These are phyloP conservation scores for Trissolcus brochymenae DNA, from an alignment of 2,888 invertebrate species.

Conservation along the genomic window DNA sequence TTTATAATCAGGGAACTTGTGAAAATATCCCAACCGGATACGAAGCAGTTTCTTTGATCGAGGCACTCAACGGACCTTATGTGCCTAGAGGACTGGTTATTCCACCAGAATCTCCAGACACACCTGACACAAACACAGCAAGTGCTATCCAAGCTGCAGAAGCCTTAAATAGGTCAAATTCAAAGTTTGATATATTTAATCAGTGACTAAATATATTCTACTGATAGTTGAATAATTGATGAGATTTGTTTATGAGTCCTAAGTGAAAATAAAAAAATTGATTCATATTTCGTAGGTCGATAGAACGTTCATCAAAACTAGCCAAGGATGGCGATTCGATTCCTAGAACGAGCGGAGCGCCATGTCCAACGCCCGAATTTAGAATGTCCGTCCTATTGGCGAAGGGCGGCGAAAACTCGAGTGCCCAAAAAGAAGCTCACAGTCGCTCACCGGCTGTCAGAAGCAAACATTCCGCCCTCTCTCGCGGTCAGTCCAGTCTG, in stretches of 20 bases:
- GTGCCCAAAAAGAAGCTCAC: slow-evolving; percentile 71
- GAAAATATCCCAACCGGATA: slow-evolving; percentile 95
- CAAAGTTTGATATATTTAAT: too few relatives aligned
- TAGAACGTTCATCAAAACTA: slow-evolving; percentile 72
- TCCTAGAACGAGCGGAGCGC: slow-evolving; percentile 68
- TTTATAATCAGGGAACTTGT: slow-evolving; percentile 80
- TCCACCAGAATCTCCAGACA: slow-evolving; percentile 78
- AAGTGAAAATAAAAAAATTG: too few relatives aligned
- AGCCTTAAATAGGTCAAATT: slow-evolving; percentile 79
- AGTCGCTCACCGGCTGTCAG: slow-evolving; percentile 70
- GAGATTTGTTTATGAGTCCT: too few relatives aligned
- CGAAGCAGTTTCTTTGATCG: slow-evolving; percentile 94
- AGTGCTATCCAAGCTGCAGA: slow-evolving; percentile 82
- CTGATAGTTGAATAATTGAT: neutral
- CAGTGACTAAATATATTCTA: slow-evolving; percentile 2
- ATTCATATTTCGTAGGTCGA: slow-evolving; percentile 63
- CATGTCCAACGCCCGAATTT: slow-evolving; percentile 79
- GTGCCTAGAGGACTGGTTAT: slow-evolving; percentile 77
- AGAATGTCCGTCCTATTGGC: slow-evolving; percentile 85
- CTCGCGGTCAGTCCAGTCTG: slow-evolving; percentile 71
- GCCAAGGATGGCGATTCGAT: slow-evolving; percentile 69
- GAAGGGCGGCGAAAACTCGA: slow-evolving; percentile 81
- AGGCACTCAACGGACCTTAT: slow-evolving; percentile 95
- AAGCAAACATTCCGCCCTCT: slow-evolving; percentile 67
- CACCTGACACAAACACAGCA: slow-evolving; percentile 82